phyloP scores from a whole-genome alignment of 1,140 invertebrate species.

The Hestina assimilis region DNA sequence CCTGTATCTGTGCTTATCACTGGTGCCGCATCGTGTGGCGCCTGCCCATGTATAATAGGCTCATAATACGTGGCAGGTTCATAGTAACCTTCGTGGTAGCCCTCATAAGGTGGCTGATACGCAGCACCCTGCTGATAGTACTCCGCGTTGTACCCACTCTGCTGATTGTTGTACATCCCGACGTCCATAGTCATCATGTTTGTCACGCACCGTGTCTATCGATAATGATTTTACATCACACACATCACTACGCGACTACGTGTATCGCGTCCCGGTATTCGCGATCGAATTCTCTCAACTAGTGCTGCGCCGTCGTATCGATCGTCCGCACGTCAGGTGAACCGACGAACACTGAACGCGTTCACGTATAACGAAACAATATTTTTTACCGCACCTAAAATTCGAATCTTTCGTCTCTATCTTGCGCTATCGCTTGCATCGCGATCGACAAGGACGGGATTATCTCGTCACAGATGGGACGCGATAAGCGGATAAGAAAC shows the following conservation, averaged over 20 bases:
- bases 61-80: conserved; percentile 52
- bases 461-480: conserved; percentile 31
- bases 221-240: conserved; percentile 53
- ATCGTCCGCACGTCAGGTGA: conserved; percentile 57
- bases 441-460: conserved; percentile 18
- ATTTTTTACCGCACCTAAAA: conserved; percentile 57
- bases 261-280: conserved; percentile 34
- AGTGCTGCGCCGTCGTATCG: conserved; percentile 40
- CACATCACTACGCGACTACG: conserved; percentile 55
- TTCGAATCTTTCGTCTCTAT: conserved; percentile 45
- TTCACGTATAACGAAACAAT: conserved; percentile 36
- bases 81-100: conserved; percentile 68
- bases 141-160: conserved; percentile 65
- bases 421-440: conserved; percentile 22
- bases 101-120: conserved; percentile 67
- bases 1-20: conserved; percentile 92
- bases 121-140: conserved; percentile 65
- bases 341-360: conserved; percentile 58
- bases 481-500: conserved; percentile 49
- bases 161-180: conserved; percentile 77
- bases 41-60: conserved; percentile 39
- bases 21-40: conserved; percentile 48
- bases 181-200: conserved; percentile 79
- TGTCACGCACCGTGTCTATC: conserved; percentile 46
- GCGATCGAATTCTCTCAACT: conserved; percentile 40